Conservation (phyloP, 2,113 vertebrate species). For the Myotis yumanensis region DNA sequence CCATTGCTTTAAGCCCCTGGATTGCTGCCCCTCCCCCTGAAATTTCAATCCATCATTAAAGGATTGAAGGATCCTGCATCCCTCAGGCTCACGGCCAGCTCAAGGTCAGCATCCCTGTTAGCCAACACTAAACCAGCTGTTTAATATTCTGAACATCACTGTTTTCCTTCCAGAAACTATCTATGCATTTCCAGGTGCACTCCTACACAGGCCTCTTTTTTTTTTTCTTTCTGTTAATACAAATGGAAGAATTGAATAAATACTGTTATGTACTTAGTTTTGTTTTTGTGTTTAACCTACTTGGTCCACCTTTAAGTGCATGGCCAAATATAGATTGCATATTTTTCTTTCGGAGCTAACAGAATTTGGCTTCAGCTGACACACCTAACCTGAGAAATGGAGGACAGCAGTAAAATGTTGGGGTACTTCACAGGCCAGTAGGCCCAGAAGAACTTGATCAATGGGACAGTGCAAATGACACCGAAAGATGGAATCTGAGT, state of each 20-base stretch:
- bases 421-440: background rate
- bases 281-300: background rate
- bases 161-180: background rate
- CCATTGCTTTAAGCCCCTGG: background rate
- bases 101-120: background rate
- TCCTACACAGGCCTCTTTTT: background rate
- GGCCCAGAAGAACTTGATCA: background rate
- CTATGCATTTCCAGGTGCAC: background rate
- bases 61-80: background rate
- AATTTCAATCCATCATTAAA: background rate
- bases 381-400: background rate
- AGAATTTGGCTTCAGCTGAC: background rate
- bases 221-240: background rate
- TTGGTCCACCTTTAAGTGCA: background rate
- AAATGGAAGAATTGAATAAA: background rate
- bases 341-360: constrained; percentile 12
- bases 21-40: background rate
- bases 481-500: background rate
- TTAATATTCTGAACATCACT: background rate
- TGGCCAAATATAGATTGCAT: background rate
- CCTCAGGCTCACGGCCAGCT: background rate
- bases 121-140: background rate
- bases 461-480: background rate
- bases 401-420: background rate
- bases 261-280: background rate